Evolutionary conservation across 2,113 vertebrate species (phyloP).

Genomic region (Tetraodon nigroviridis): DNA sequence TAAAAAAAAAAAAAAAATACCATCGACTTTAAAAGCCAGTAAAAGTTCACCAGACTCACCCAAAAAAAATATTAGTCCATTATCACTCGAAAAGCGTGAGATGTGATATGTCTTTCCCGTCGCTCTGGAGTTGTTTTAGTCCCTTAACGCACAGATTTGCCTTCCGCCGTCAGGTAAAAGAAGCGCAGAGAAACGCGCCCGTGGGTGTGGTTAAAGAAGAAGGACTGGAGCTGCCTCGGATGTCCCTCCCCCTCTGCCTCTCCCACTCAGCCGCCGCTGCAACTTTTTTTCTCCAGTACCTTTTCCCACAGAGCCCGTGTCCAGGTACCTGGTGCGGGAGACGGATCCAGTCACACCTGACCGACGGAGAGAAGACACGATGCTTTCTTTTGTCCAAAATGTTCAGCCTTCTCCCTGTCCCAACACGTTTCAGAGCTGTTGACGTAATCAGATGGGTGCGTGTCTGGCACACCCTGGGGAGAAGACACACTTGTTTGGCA

Average conservation of each 20-base stretch:
- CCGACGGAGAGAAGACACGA: too few relatives aligned
- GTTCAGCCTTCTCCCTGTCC: constrained; percentile 25
- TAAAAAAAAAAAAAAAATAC: too few relatives aligned
- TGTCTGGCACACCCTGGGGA: constrained; percentile 46
- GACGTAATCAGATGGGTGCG: not conserved
- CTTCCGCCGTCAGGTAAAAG: constrained; percentile 33
- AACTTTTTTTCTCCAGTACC: not conserved
- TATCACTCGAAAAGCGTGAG: not conserved
- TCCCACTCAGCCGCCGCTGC: not conserved
- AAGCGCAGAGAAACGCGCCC: constrained; percentile 37
- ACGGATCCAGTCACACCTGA: too few relatives aligned
- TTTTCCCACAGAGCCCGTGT: not conserved
- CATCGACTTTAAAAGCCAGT: not conserved
- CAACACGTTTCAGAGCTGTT: constrained; percentile 21
- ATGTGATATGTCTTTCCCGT: rapidly evolving
- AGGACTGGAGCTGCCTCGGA: constrained; percentile 18
- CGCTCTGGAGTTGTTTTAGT: not conserved
- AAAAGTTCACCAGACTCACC: constrained; percentile 31
- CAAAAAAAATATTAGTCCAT: constrained; percentile 24
- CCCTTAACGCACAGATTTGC: constrained; percentile 12
- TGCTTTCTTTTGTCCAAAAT: not conserved
- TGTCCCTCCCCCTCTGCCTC: constrained; percentile 13
- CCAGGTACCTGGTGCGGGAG: not conserved
- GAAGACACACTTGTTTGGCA: constrained; percentile 9
- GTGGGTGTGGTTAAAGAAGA: constrained; percentile 59